A percentile compares a stretch with the other conserved stretches of the same genome.
phyloP scores from a whole-genome alignment of 1,140 invertebrate species.

The Diploscapter pachys region DNA sequence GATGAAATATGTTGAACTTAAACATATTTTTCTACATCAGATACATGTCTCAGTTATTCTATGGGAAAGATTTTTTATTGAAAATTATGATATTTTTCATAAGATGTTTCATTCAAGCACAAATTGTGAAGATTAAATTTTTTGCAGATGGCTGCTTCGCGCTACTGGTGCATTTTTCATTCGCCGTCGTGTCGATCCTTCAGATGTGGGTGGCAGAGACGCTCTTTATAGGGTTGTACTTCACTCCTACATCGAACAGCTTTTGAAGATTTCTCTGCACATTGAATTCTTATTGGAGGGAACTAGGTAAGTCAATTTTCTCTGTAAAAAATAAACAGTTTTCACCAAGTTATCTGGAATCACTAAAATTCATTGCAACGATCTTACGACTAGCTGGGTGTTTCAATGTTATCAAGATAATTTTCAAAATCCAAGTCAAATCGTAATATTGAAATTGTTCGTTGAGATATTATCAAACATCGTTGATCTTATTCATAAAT shows the following conservation, averaged over 20 bases:
- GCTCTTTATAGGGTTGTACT: conserved; percentile 75
- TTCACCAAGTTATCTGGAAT: too few species aligned
- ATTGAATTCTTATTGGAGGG: conserved; percentile 94
- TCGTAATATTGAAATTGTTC: too few species aligned
- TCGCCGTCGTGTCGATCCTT: conserved; percentile 68
- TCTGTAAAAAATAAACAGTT: conserved; percentile 6
- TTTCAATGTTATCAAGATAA: too few species aligned
- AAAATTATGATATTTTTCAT: too few species aligned
- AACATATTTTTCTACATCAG: too few species aligned
- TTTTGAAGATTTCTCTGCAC: conserved; percentile 77
- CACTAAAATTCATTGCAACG: too few species aligned
- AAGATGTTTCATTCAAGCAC: neutral
- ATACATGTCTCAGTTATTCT: too few species aligned
- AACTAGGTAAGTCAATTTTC: conserved; percentile 72
- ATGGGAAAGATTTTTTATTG: neutral
- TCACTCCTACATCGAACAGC: conserved; percentile 70
- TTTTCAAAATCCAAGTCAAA: too few species aligned
- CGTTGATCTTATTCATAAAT: conserved; percentile 72
- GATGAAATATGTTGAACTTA: neutral
- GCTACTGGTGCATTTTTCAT: conserved; percentile 90
- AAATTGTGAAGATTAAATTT: conserved; percentile 15
- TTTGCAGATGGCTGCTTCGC: conserved; percentile 64
- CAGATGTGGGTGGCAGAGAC: conserved; percentile 67
- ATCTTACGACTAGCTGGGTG: too few species aligned
- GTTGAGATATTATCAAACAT: too few species aligned